Evolutionary conservation across 1,140 invertebrate genomes (phyloP).

Genomic region (Batillaria attramentaria): DNA sequence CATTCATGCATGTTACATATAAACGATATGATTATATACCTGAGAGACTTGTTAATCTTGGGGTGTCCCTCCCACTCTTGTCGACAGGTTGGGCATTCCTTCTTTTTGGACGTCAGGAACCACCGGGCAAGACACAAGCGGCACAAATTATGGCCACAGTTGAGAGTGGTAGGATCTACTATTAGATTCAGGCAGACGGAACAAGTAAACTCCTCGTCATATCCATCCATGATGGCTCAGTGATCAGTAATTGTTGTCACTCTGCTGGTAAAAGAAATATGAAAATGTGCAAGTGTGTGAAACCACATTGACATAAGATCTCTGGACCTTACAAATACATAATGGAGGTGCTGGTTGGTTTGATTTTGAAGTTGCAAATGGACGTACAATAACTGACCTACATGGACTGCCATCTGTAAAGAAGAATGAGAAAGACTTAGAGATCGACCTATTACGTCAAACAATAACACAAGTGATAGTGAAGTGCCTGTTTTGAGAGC

Average conservation of each 20-base stretch:
- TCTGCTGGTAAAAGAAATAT: not conserved
- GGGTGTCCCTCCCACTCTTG: slow-evolving; percentile 59
- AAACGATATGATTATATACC: slow-evolving; percentile 37
- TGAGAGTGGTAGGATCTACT: slow-evolving; percentile 63
- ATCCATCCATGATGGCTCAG: not conserved
- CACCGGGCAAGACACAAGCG: slow-evolving; percentile 61
- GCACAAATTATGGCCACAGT: slow-evolving; percentile 67
- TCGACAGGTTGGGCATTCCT: slow-evolving; percentile 64
- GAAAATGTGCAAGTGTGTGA: not conserved
- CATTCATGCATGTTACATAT: not conserved
- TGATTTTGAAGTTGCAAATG: not conserved
- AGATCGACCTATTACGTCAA: too few species aligned
- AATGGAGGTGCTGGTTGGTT: too few species aligned
- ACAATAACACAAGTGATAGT: too few species aligned
- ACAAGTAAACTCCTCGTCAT: slow-evolving; percentile 33
- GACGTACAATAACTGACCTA: not conserved
- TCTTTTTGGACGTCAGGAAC: slow-evolving; percentile 57
- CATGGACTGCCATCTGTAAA: not conserved
- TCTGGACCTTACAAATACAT: too few species aligned
- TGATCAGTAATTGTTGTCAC: not conserved
- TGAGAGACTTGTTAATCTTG: slow-evolving; percentile 58
- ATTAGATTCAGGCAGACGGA: slow-evolving; percentile 58
- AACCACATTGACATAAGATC: too few species aligned
- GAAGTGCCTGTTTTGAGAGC: too few species aligned
- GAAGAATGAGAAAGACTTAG: too few species aligned